These are phyloP conservation scores for Chymomyza procnemis DNA, from an alignment of 2,888 invertebrate genomes.

Conservation along the genomic window DNA sequence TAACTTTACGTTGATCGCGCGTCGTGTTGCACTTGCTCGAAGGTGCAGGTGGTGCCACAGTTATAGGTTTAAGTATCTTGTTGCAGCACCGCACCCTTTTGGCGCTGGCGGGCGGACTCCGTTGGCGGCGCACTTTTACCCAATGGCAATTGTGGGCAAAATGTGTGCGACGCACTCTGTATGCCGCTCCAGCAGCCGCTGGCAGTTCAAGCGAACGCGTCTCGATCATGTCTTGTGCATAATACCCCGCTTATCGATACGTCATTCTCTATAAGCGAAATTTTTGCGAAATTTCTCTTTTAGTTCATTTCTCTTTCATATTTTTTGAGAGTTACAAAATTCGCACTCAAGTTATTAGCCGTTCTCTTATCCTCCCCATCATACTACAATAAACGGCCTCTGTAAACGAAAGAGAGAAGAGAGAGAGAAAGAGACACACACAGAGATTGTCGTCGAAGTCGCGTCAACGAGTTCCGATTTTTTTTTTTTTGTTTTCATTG, in stretches of 20 bases:
- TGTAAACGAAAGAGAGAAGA: slow-evolving; percentile 81
- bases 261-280: background rate
- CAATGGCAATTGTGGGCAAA: slow-evolving; percentile 51
- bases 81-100: slow-evolving; percentile 9
- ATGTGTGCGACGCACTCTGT: slow-evolving; percentile 36
- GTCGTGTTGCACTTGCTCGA: slow-evolving; percentile 32
- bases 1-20: slow-evolving; percentile 42
- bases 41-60: background rate
- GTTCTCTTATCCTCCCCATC: slow-evolving; percentile 79
- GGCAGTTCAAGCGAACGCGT: slow-evolving; percentile 40
- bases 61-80: slow-evolving; percentile 19
- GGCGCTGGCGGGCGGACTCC: background rate
- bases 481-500: slow-evolving; percentile 15
- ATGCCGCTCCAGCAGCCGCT: slow-evolving; percentile 9
- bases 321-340: slow-evolving; percentile 27
- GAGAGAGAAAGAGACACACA: slow-evolving; percentile 66
- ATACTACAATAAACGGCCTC: slow-evolving; percentile 88
- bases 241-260: background rate
- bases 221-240: slow-evolving; percentile 8
- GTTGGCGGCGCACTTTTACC: slow-evolving; percentile 41
- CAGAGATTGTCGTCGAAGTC: slow-evolving; percentile 43
- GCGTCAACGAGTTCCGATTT: slow-evolving; percentile 5
- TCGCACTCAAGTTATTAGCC: slow-evolving; percentile 63
- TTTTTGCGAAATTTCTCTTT: slow-evolving; percentile 13
- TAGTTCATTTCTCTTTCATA: slow-evolving; percentile 40